Percentiles rank a stretch among this genome's conserved stretches.
Evolutionary conservation across 2,888 invertebrate species (phyloP).

Genomic region (Phorcus lineatus): DNA sequence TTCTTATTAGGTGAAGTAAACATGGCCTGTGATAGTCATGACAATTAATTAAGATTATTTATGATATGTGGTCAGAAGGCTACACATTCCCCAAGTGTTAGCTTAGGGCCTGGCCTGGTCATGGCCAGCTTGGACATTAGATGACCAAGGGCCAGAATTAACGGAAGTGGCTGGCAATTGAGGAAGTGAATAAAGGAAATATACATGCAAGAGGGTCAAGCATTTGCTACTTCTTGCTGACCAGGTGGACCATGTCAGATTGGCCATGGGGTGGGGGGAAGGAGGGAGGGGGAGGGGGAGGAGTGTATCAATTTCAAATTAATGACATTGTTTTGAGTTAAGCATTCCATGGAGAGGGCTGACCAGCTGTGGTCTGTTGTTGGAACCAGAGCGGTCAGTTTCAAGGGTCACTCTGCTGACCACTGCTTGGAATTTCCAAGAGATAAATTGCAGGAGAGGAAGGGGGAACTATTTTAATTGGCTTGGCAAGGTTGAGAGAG

Average conservation of each 20-base stretch:
- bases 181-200: slow-evolving; percentile 29
- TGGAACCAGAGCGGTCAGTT: slow-evolving; percentile 3
- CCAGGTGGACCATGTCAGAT: slow-evolving; percentile 8
- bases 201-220: slow-evolving; percentile 27
- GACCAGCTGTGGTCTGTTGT: slow-evolving; percentile 20
- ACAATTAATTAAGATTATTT: slow-evolving; percentile 22
- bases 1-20: slow-evolving; percentile 13
- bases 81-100: slow-evolving; percentile 13
- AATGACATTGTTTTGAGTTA: slow-evolving; percentile 41
- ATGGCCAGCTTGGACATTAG: slow-evolving; percentile 7
- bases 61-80: slow-evolving; percentile 1
- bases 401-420: slow-evolving; percentile 15
- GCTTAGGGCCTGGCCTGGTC: slow-evolving; percentile 12
- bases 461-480: slow-evolving; percentile 20
- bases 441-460: slow-evolving; percentile 13
- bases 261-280: neutral
- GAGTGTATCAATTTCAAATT: slow-evolving; percentile 45
- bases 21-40: neutral
- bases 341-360: slow-evolving; percentile 7
- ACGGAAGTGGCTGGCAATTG: slow-evolving; percentile 17
- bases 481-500: neutral
- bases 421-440: neutral
- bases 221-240: neutral
- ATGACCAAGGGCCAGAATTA: slow-evolving; percentile 15
- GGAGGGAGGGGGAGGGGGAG: neutral